Evolutionary conservation across 2,888 invertebrate genomes (phyloP).

Genomic region (Eilema caniola): DNA sequence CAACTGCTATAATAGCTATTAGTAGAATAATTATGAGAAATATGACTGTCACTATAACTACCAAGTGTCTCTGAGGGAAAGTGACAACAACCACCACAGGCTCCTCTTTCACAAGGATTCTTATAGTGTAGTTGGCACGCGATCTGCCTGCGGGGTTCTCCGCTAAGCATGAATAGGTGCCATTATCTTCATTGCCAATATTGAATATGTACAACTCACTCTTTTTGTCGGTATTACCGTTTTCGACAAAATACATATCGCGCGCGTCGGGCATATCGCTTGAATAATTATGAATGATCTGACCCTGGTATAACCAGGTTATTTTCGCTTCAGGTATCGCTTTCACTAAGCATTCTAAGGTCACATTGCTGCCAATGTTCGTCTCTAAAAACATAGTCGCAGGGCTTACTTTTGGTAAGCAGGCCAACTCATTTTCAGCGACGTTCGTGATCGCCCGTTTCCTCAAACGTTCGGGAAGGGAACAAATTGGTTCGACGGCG

Average conservation of each 20-base stretch:
- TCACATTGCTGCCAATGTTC: constrained; percentile 93
- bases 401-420: constrained; percentile 92
- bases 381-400: constrained; percentile 92
- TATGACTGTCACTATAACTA: constrained; percentile 89
- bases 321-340: constrained; percentile 94
- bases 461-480: constrained; percentile 89
- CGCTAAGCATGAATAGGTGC: constrained; percentile 94
- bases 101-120: constrained; percentile 91
- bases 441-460: constrained; percentile 90
- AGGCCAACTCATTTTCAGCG: constrained; percentile 91
- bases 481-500: constrained; percentile 92
- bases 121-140: constrained; percentile 93
- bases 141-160: constrained; percentile 94
- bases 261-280: constrained; percentile 89
- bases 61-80: constrained; percentile 90
- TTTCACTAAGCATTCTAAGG: constrained; percentile 92
- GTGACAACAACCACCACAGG: constrained; percentile 89
- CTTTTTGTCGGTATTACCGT: constrained; percentile 91
- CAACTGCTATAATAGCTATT: constrained; percentile 89
- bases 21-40: constrained; percentile 89
- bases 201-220: constrained; percentile 93
- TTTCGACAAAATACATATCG: constrained; percentile 90
- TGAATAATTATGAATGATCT: constrained; percentile 92
- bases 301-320: constrained; percentile 94
- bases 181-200: constrained; percentile 93